These are phyloP conservation scores for Acipenser transmontanus DNA, from an alignment of 2,797 vertebrate genomes.

Conservation along the genomic window DNA sequence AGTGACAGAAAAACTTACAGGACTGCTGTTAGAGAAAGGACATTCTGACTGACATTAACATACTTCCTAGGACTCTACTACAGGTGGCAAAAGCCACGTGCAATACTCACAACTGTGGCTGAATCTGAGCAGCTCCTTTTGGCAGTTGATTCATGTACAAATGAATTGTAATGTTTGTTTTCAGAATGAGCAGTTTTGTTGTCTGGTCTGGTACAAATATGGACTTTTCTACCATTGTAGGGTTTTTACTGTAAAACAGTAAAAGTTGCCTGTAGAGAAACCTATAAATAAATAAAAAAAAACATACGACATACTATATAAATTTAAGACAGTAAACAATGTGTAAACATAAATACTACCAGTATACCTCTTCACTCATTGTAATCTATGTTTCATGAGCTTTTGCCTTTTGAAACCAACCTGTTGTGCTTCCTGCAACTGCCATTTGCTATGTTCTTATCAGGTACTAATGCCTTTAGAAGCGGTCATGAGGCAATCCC, in stretches of 20 bases:
- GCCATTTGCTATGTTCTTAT: no score
- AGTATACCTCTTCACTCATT: not conserved
- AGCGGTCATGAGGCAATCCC: no score
- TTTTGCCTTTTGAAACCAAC: no score
- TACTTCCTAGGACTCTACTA: no score
- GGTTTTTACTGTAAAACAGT: slow-evolving; percentile 79
- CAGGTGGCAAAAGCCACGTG: not conserved
- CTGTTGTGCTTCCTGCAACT: no score
- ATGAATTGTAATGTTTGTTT: slow-evolving; percentile 66
- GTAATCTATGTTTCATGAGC: not conserved
- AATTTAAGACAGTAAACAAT: not conserved
- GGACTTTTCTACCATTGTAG: slow-evolving; percentile 65
- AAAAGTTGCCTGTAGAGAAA: slow-evolving; percentile 86
- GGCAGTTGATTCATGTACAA: slow-evolving; percentile 88
- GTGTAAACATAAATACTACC: not conserved
- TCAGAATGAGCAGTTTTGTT: slow-evolving; percentile 71
- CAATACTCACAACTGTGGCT: slow-evolving; percentile 66
- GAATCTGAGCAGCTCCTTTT: slow-evolving; percentile 80
- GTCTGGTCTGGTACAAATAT: slow-evolving; percentile 68
- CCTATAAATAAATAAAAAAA: slow-evolving; percentile 47
- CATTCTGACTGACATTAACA: no score
- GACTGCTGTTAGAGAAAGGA: not conserved
- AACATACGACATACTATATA: not conserved
- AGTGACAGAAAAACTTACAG: no score
- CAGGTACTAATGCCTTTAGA: no score